Percentiles rank a stretch among this genome's conserved stretches.
Conservation (phyloP, 2,888 invertebrate genomes). For the Temnothorax unifasciatus region DNA sequence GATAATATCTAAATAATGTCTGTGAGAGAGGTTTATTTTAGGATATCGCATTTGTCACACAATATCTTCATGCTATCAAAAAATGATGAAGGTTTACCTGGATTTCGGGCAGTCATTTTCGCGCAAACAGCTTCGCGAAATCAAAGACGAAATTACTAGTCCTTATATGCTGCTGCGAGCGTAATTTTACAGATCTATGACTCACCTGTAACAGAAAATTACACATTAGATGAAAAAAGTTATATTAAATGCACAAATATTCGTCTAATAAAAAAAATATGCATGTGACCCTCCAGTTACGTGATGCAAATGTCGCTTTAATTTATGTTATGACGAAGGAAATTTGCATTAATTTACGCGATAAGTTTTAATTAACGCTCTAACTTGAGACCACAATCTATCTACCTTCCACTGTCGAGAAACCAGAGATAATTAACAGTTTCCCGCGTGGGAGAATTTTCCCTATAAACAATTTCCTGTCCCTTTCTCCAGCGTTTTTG, state of each 20-base stretch:
- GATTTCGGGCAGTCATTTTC: not conserved
- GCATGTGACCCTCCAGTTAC: not conserved
- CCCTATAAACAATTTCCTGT: not conserved
- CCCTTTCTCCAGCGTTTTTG: not conserved
- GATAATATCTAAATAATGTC: not conserved
- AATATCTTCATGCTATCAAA: not conserved
- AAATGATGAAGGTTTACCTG: conserved; percentile 25
- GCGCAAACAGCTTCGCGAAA: not conserved
- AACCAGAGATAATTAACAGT: conserved; percentile 1
- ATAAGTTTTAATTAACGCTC: conserved; percentile 17
- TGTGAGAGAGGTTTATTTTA: not conserved
- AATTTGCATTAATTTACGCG: conserved; percentile 7
- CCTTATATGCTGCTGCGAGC: not conserved
- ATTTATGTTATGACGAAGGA: not conserved
- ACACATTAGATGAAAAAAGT: not conserved
- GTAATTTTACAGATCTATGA: conserved; percentile 43
- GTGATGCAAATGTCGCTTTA: not conserved
- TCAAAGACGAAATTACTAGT: not conserved
- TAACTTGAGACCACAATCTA: not conserved
- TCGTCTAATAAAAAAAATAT: not conserved
- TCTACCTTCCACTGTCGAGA: not conserved
- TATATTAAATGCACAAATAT: conserved; percentile 7
- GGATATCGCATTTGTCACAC: not conserved
- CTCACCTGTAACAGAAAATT: conserved; percentile 70
- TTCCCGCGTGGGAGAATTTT: not conserved